phyloP scores from a whole-genome alignment of 2,888 invertebrate genomes.

The Caenorhabditis sinica region DNA sequence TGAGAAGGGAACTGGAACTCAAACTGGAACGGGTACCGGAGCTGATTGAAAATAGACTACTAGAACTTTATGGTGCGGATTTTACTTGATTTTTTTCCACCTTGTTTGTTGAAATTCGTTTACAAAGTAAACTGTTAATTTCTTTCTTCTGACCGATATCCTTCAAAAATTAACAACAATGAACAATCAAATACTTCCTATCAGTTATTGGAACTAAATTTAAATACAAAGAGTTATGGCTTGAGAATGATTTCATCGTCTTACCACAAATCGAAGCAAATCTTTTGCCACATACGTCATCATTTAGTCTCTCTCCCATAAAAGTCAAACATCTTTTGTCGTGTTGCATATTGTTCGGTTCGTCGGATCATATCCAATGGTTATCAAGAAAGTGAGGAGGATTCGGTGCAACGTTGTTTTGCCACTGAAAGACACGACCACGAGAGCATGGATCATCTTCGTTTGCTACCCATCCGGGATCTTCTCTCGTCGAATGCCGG shows the following conservation, averaged over 20 bases:
- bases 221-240: no score
- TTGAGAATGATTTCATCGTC: no score
- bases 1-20: not conserved
- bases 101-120: no score
- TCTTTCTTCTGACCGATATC: no score
- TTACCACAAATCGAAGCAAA: no score
- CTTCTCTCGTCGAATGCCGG: no score
- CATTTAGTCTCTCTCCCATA: not conserved
- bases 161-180: no score
- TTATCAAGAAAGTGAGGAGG: not conserved
- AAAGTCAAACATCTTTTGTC: not conserved
- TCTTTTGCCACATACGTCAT: no score
- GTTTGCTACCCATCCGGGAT: no score
- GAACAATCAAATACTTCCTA: no score
- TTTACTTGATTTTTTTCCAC: not conserved
- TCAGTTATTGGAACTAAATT: no score
- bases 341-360: not conserved
- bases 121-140: no score
- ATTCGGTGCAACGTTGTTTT: conserved; percentile 1
- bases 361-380: not conserved
- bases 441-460: conserved; percentile 11
- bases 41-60: not conserved
- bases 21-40: conserved; percentile 2
- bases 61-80: not conserved
- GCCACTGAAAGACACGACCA: conserved; percentile 4